phyloP scores from a whole-genome alignment of 2,797 vertebrate genomes.

The Steatocranus sp. region DNA sequence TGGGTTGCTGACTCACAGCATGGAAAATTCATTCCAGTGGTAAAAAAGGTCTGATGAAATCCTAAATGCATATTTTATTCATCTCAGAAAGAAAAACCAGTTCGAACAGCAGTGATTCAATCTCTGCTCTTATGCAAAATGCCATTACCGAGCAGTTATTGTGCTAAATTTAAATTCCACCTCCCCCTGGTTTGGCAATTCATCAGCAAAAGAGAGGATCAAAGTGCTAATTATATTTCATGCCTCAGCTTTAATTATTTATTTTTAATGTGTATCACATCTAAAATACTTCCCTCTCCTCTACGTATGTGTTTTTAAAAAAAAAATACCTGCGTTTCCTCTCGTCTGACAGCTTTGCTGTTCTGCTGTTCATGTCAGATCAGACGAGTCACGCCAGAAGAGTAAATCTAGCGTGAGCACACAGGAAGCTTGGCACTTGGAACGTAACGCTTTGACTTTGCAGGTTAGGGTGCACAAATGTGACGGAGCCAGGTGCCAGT shows the following conservation, averaged over 20 bases:
- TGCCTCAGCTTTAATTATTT: neutral
- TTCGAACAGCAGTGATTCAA: neutral
- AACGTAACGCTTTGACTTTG: neutral
- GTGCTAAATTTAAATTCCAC: conserved; percentile 16
- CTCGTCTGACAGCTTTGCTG: neutral
- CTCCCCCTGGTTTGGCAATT: conserved; percentile 6
- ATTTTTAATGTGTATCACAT: neutral
- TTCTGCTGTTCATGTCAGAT: conserved; percentile 6
- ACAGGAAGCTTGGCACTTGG: conserved; percentile 11
- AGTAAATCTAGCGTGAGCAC: neutral
- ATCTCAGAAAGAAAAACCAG: neutral
- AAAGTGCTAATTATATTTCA: conserved; percentile 35
- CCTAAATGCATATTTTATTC: neutral
- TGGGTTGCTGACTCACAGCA: neutral
- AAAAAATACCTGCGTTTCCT: neutral
- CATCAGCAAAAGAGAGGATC: conserved; percentile 26
- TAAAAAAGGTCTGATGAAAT: neutral
- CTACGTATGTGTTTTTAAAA: neutral
- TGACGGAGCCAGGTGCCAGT: conserved; percentile 38
- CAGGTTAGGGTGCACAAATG: neutral
- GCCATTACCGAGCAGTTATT: conserved; percentile 21
- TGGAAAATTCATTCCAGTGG: neutral
- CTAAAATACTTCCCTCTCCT: neutral
- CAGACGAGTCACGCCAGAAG: neutral
- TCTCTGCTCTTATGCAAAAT: neutral